Percentiles rank a stretch among this genome's conserved stretches.
Evolutionary conservation across 2,797 vertebrate species (phyloP).

Genomic region (Cheirogaleus major): DNA sequence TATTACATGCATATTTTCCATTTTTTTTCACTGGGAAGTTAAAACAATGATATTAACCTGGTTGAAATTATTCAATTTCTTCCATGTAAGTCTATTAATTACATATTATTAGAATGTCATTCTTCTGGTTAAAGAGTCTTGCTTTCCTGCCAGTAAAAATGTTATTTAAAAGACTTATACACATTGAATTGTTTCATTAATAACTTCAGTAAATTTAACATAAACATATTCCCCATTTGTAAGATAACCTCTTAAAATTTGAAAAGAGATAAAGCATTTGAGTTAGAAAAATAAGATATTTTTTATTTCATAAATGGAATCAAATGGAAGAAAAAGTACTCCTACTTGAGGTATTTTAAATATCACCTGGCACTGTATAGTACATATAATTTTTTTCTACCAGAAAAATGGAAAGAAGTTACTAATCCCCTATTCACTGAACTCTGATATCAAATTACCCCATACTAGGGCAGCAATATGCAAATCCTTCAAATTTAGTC

Average conservation of each 20-base stretch:
- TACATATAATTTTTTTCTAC: neutral
- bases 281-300: neutral
- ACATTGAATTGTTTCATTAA: neutral
- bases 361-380: neutral
- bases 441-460: neutral
- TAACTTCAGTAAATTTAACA: neutral
- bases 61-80: neutral
- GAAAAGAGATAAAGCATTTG: neutral
- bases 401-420: neutral
- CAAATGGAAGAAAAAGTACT: neutral
- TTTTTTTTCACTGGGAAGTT: neutral
- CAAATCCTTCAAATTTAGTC: neutral
- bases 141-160: neutral
- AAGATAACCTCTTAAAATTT: neutral
- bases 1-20: neutral
- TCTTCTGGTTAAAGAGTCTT: neutral
- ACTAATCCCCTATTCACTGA: neutral
- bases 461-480: neutral
- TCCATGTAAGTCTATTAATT: neutral
- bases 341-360: neutral
- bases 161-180: neutral
- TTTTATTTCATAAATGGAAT: neutral
- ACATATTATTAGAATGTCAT: neutral
- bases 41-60: neutral
- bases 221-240: neutral